Evolutionary conservation across 53 echinoderm and acorn worm genomes (phyloP).

Genomic region (Pentamera pediparva): DNA sequence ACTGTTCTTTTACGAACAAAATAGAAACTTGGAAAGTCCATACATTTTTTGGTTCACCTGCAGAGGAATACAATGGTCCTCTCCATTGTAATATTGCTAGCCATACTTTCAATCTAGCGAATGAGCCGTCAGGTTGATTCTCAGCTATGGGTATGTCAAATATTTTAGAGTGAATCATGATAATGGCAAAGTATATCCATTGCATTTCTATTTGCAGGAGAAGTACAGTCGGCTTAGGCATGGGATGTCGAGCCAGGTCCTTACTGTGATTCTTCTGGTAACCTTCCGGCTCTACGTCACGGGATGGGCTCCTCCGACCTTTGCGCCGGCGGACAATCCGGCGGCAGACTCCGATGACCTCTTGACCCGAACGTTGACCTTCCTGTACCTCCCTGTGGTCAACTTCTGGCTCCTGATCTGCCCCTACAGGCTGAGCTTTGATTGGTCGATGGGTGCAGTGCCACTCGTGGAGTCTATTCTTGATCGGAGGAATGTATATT

Average conservation of each 20-base stretch:
- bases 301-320: constrained; percentile 68
- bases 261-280: constrained; percentile 49
- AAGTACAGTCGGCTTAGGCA: constrained; percentile 36
- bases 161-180: not conserved
- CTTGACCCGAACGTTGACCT: constrained; percentile 76
- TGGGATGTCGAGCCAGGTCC: constrained; percentile 49
- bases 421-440: constrained; percentile 73
- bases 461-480: constrained; percentile 64
- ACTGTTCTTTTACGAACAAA: too few relatives aligned
- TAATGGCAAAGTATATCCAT: not conserved
- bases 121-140: not conserved
- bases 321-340: constrained; percentile 91
- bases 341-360: constrained; percentile 70
- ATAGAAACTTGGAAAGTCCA: too few relatives aligned
- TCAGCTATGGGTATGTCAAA: not conserved
- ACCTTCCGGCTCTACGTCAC: constrained; percentile 66
- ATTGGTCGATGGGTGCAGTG: constrained; percentile 94
- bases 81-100: not conserved
- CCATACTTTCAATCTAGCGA: not conserved
- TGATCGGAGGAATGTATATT: constrained; percentile 63
- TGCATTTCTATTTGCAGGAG: constrained; percentile 28
- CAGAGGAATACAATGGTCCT: not conserved
- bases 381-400: constrained; percentile 67
- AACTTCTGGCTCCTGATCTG: constrained; percentile 85
- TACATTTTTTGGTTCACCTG: too few relatives aligned